Evolutionary conservation across 2,797 vertebrate species (phyloP).

Genomic region (Meriones psammophilus): DNA sequence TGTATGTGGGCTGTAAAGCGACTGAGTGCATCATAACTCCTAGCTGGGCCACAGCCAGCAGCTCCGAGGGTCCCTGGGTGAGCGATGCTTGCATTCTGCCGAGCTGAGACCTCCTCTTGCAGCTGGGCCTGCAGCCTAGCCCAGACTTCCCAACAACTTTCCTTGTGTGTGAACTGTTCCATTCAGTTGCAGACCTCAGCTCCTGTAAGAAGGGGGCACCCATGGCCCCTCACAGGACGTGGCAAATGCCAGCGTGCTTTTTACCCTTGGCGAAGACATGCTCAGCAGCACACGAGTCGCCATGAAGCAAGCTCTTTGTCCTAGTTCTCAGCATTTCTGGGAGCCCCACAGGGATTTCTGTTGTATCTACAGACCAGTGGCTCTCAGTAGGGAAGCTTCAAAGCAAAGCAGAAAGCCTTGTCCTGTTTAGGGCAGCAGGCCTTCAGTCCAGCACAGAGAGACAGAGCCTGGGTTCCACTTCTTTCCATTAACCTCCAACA

Average conservation of each 20-base stretch:
- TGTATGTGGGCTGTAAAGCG: fast-evolving
- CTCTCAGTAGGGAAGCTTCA: background rate
- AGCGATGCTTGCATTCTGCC: background rate
- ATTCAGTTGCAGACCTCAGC: too few species aligned
- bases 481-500: too few species aligned
- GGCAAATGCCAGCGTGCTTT: background rate
- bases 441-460: background rate
- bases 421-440: background rate
- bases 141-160: background rate
- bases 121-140: background rate
- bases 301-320: background rate
- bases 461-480: fast-evolving
- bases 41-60: background rate
- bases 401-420: background rate
- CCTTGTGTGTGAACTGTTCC: background rate
- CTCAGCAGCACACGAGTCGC: fast-evolving
- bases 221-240: fast-evolving
- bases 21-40: background rate
- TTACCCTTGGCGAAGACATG: background rate
- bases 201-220: background rate
- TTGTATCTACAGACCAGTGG: background rate
- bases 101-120: background rate
- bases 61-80: background rate
- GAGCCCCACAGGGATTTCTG: background rate
- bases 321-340: background rate